Conservation (phyloP, 2,888 invertebrate species). For the Brachypterus glaber region DNA sequence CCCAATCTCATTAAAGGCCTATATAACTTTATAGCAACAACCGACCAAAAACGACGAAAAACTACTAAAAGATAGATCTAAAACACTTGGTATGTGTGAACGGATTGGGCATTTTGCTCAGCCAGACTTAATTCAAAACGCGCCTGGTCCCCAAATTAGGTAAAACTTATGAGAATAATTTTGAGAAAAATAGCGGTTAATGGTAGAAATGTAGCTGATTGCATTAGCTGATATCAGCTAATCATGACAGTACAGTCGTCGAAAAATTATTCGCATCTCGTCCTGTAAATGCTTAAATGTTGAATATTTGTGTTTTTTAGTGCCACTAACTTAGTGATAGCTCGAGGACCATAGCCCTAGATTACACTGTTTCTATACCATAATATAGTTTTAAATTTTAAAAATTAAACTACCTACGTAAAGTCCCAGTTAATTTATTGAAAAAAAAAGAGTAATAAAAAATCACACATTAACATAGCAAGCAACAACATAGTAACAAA, state of each 20-base stretch:
- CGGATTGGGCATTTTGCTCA: slow-evolving; percentile 94
- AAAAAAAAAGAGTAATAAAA: no score
- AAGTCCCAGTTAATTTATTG: no score
- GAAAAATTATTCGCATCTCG: slow-evolving; percentile 67
- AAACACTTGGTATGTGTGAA: slow-evolving; percentile 72
- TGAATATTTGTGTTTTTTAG: slow-evolving; percentile 1
- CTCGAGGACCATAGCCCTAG: background rate
- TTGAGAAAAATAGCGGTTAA: slow-evolving; percentile 86
- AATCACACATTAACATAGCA: no score
- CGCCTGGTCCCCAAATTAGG: slow-evolving; percentile 90
- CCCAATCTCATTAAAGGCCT: slow-evolving; percentile 93
- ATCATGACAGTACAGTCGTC: slow-evolving; percentile 79
- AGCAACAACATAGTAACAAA: no score
- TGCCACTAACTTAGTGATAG: slow-evolving; percentile 5
- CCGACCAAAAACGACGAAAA: slow-evolving; percentile 65
- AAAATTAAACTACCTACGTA: no score
- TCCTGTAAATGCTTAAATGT: slow-evolving; percentile 40
- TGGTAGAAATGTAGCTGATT: slow-evolving; percentile 82
- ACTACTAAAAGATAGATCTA: slow-evolving; percentile 59
- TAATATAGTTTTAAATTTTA: no score
- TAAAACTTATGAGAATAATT: slow-evolving; percentile 96
- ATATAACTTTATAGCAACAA: slow-evolving; percentile 94
- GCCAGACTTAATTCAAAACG: slow-evolving; percentile 90
- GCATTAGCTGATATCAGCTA: slow-evolving; percentile 94
- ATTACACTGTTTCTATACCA: no score